Conservation (phyloP, 1,140 invertebrate species). For the Drosophila santomea region DNA sequence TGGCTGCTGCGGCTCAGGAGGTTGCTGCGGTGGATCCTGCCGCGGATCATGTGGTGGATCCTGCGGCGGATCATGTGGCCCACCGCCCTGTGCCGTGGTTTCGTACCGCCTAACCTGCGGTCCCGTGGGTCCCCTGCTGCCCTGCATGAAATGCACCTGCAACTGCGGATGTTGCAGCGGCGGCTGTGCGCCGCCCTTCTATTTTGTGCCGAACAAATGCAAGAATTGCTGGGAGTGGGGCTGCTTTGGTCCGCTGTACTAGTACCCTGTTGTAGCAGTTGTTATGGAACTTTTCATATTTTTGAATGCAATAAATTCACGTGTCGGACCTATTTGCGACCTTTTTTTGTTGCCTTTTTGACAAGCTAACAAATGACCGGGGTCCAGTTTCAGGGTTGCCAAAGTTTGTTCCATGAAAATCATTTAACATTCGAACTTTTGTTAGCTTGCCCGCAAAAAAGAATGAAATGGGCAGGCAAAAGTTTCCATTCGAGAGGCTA, state of each 20-base stretch:
- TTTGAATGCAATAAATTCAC: slow-evolving; percentile 70
- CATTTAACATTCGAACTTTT: slow-evolving; percentile 58
- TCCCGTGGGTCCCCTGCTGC: slow-evolving; percentile 55
- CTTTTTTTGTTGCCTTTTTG: slow-evolving; percentile 15
- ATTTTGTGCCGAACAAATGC: slow-evolving; percentile 57
- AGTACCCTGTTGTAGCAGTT: slow-evolving; percentile 40
- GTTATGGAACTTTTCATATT: slow-evolving; percentile 50
- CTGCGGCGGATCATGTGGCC: slow-evolving; percentile 30
- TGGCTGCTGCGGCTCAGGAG: not conserved
- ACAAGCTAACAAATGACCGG: slow-evolving; percentile 58
- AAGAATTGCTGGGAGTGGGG: slow-evolving; percentile 63
- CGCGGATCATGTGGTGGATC: slow-evolving; percentile 1
- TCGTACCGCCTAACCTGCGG: slow-evolving; percentile 59
- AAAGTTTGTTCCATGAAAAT: slow-evolving; percentile 52
- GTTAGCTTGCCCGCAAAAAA: slow-evolving; percentile 9
- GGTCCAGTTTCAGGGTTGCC: slow-evolving; percentile 38
- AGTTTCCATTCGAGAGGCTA: slow-evolving; percentile 17
- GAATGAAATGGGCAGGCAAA: slow-evolving; percentile 18
- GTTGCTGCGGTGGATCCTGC: not conserved
- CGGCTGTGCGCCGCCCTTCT: slow-evolving; percentile 56
- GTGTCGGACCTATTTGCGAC: slow-evolving; percentile 33
- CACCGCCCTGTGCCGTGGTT: slow-evolving; percentile 47
- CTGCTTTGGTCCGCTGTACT: slow-evolving; percentile 64
- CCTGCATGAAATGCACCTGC: slow-evolving; percentile 48
- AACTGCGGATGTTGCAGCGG: slow-evolving; percentile 12